A percentile compares a stretch with the other conserved stretches of the same genome.
Evolutionary conservation across 2,797 vertebrate genomes (phyloP).

Genomic region (Sparidentex hasta): DNA sequence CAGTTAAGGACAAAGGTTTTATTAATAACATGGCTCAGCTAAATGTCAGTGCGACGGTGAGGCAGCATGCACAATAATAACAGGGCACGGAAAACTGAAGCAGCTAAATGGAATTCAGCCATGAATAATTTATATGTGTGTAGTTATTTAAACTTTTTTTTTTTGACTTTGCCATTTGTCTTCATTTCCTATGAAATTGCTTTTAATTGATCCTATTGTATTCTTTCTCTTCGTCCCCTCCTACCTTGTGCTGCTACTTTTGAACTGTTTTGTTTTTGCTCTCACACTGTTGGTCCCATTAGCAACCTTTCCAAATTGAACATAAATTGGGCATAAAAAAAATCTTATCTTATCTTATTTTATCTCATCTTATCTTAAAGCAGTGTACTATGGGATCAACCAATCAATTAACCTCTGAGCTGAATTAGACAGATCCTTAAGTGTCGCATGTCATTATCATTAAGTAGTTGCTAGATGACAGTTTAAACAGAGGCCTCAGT

Average conservation of each 20-base stretch:
- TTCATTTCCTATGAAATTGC: not conserved
- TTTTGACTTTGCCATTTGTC: not conserved
- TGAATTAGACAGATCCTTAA: not conserved
- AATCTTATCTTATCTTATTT: no score
- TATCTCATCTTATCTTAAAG: not conserved
- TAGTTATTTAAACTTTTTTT: no score
- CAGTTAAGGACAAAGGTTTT: not conserved
- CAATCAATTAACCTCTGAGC: not conserved
- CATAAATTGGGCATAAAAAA: no score
- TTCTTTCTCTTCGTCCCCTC: no score
- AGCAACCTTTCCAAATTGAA: no score
- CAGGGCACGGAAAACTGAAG: not conserved
- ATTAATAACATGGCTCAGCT: not conserved
- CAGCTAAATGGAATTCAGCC: not conserved
- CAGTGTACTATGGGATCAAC: not conserved
- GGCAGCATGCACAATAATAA: not conserved
- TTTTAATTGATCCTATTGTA: not conserved
- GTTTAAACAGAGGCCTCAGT: not conserved
- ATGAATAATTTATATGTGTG: no score
- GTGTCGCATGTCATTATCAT: not conserved
- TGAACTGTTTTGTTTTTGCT: no score
- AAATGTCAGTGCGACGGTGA: not conserved
- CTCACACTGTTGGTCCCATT: no score
- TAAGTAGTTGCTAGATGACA: not conserved
- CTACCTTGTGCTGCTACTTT: no score